Evolutionary conservation across 1,140 invertebrate species (phyloP).

Genomic region (Thereuonema tuberculata): DNA sequence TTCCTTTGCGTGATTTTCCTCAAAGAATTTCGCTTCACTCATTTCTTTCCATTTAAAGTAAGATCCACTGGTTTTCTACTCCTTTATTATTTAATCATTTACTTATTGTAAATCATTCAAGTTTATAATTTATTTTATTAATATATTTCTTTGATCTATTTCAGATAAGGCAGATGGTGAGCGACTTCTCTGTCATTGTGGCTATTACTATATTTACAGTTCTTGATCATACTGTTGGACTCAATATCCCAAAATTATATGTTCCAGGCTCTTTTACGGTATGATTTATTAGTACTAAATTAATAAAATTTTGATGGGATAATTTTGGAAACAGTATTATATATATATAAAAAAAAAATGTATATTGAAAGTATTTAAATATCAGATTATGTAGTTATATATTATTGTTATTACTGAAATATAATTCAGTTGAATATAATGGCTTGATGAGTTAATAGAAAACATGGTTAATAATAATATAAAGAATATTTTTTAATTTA

Average conservation of each 20-base stretch:
- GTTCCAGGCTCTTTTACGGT: constrained; percentile 35
- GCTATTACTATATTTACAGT: constrained; percentile 86
- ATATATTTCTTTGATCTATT: constrained; percentile 18
- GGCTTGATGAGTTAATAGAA: no score
- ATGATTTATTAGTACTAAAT: background rate
- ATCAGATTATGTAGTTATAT: constrained; percentile 6
- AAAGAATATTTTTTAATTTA: no score
- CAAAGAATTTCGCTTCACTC: constrained; percentile 86
- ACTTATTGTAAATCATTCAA: background rate
- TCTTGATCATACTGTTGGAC: constrained; percentile 64
- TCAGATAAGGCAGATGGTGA: constrained; percentile 75
- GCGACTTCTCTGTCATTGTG: constrained; percentile 96
- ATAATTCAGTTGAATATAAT: no score
- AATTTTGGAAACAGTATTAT: no score
- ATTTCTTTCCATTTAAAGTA: constrained; percentile 89
- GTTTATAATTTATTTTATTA: background rate
- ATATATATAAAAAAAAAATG: no score
- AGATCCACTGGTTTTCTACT: no score
- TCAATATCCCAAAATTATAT: constrained; percentile 87
- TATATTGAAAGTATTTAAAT: background rate
- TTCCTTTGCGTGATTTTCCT: constrained; percentile 76
- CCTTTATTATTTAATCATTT: no score
- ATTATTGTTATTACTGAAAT: no score
- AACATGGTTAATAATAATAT: no score
- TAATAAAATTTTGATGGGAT: no score